Base-by-base conservation (phyloP, 2,113 vertebrate genomes). In the Seriola rivoliana region DNA sequence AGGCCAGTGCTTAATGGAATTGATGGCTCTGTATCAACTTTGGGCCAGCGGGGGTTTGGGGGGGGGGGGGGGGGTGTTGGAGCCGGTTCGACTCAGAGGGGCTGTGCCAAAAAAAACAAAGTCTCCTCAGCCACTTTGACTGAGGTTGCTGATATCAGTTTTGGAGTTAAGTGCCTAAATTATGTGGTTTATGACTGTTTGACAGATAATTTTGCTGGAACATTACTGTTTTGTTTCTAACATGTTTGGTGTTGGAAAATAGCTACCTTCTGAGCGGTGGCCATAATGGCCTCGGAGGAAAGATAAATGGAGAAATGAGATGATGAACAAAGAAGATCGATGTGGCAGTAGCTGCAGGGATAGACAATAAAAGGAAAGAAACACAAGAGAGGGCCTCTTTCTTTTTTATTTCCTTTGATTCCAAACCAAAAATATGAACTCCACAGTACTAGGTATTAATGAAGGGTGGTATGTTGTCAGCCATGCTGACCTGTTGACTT, bases 21-120 rank as follows among this genome's bases (percentile, higher is more conserved):
- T 90, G 91, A 93, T 95, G 95, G 93, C 93, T 92, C 88, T 63
- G 89, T 88, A 89, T 93, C 92, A 95, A 93, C 80, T 90, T 82
- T 84, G 83, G 88, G 80, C 81, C 77, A 66, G 75, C 65, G 62
- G 85, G 25, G 25, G 25, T 2, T 29, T 29, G 2, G 25, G 25
- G 25, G 25, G 2, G 25, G 25, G 25, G 25, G 25, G 25, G 25
- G 25, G 74, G 65, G 48, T 14, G 75, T 65, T 75, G 83, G 77
- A 75, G 75, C 32, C 52, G 52, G 62, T 42, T 60, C 46, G 78
- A 73, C 57, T 84, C 79, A 34, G 62, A 89, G 86, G 80, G 91
- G 59, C 73, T 36, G 36, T 84, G 86, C 91, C 89, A 92, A 89
- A 72, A 75, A 85, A 79, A 25, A 55, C 0, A 55, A 85, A 82